Conservation (phyloP, 2,888 invertebrate species). For the Agonopterix heracliana region DNA sequence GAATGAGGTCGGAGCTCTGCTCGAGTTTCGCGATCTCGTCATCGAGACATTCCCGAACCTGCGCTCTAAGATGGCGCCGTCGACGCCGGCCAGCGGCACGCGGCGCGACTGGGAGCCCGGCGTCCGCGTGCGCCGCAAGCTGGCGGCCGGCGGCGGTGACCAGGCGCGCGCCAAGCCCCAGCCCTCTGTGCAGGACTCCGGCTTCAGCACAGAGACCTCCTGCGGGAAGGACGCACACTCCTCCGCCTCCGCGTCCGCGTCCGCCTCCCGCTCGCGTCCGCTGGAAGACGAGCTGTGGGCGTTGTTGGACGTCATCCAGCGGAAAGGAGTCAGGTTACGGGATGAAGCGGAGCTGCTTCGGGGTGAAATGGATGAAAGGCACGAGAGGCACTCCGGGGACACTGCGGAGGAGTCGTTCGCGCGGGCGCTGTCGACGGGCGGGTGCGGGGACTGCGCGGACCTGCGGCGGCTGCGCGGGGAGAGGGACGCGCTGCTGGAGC, state of each 20-base stretch:
- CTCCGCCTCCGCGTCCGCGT: conserved; percentile 73
- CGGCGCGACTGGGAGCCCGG: conserved; percentile 89
- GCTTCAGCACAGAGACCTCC: conserved; percentile 93
- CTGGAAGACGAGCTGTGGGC: conserved; percentile 90
- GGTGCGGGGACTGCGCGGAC: conserved; percentile 53
- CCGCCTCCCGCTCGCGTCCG: conserved; percentile 75
- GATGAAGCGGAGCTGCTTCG: conserved; percentile 83
- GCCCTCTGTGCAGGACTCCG: conserved; percentile 85
- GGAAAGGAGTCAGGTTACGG: conserved; percentile 81
- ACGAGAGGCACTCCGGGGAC: conserved; percentile 32
- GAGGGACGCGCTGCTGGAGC: conserved; percentile 84
- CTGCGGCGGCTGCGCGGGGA: conserved; percentile 81
- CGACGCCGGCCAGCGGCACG: conserved; percentile 68
- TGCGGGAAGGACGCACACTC: conserved; percentile 88
- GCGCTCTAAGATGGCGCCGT: conserved; percentile 88
- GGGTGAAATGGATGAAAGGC: conserved; percentile 54
- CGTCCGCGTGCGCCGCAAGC: conserved; percentile 82
- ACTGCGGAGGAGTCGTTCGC: conserved; percentile 80
- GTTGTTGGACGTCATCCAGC: conserved; percentile 89
- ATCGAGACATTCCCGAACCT: conserved; percentile 95
- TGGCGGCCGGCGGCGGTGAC: conserved; percentile 59
- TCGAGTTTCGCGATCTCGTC: conserved; percentile 95
- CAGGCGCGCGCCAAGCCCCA: conserved; percentile 77
- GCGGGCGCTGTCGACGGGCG: conserved; percentile 57
- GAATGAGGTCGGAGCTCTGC: conserved; percentile 93